Percentiles rank a stretch among this genome's conserved stretches.
Evolutionary conservation across 2,797 vertebrate genomes (phyloP).

Genomic region (Scolopax bukidnonensis): DNA sequence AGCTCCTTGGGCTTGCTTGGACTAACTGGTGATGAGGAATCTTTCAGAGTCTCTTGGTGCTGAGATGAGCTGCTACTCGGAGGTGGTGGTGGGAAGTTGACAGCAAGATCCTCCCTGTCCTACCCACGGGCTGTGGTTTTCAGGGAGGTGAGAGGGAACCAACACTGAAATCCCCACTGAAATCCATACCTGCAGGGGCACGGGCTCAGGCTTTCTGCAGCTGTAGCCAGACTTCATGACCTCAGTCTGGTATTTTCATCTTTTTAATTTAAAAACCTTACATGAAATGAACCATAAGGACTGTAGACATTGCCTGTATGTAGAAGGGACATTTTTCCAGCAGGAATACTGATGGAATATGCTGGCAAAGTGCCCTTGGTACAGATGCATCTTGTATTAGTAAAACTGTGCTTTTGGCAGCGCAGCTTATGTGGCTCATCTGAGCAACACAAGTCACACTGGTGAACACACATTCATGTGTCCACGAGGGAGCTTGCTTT

Average conservation of each 20-base stretch:
- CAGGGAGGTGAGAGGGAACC: background rate
- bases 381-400: background rate
- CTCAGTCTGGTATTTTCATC: background rate
- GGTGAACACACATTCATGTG: background rate
- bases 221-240: background rate
- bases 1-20: background rate
- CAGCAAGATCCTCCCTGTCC: background rate
- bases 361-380: slow-evolving; percentile 22
- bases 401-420: slow-evolving; percentile 26
- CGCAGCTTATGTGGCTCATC: background rate
- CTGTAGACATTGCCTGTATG: background rate
- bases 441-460: background rate
- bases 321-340: background rate
- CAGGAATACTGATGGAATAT: background rate
- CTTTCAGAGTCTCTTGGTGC: background rate
- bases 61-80: background rate
- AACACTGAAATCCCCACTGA: background rate
- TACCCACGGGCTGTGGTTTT: background rate
- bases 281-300: background rate
- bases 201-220: background rate
- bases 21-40: background rate
- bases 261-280: background rate
- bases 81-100: background rate
- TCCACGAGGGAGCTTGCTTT: background rate
- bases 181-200: background rate